phyloP scores from a whole-genome alignment of 2,113 vertebrate genomes.

The western clawed frog (Xenopus tropicalis) region DNA sequence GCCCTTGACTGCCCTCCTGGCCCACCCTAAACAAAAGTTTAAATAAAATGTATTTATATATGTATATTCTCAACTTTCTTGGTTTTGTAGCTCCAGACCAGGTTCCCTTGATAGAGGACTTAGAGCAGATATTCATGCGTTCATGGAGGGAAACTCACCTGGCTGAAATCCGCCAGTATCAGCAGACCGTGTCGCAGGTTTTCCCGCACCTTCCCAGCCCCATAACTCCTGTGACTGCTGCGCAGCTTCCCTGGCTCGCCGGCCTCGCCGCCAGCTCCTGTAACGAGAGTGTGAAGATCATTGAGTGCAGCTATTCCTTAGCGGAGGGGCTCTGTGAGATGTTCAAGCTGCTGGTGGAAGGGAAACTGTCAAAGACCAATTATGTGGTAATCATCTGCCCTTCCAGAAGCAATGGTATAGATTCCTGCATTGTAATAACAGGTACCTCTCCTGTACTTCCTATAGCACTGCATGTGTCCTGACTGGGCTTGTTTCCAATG shows the following conservation, averaged over 20 bases:
- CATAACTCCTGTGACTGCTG: slow-evolving; percentile 70
- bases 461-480: no score
- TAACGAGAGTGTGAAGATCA: slow-evolving; percentile 81
- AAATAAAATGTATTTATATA: no score
- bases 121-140: slow-evolving; percentile 95
- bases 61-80: no score
- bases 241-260: slow-evolving; percentile 92
- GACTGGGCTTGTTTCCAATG: no score
- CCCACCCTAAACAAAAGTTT: no score
- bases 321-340: slow-evolving; percentile 87
- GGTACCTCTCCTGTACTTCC: slow-evolving; percentile 58
- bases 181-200: slow-evolving; percentile 68
- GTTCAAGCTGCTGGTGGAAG: slow-evolving; percentile 80
- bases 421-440: slow-evolving; percentile 92
- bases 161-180: slow-evolving; percentile 87
- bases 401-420: slow-evolving; percentile 71
- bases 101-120: slow-evolving; percentile 89
- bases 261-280: slow-evolving; percentile 90
- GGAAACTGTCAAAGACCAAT: slow-evolving; percentile 80
- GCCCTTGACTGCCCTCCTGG: no score
- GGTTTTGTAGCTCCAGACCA: slow-evolving; percentile 78
- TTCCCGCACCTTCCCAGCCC: slow-evolving; percentile 63
- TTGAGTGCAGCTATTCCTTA: slow-evolving; percentile 81
- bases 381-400: slow-evolving; percentile 92
- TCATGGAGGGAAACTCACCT: slow-evolving; percentile 92